A percentile compares a stretch with the other conserved stretches of the same genome.
These are phyloP conservation scores for Erebia aethiops DNA, from an alignment of 2,888 invertebrate species.

Conservation along the genomic window DNA sequence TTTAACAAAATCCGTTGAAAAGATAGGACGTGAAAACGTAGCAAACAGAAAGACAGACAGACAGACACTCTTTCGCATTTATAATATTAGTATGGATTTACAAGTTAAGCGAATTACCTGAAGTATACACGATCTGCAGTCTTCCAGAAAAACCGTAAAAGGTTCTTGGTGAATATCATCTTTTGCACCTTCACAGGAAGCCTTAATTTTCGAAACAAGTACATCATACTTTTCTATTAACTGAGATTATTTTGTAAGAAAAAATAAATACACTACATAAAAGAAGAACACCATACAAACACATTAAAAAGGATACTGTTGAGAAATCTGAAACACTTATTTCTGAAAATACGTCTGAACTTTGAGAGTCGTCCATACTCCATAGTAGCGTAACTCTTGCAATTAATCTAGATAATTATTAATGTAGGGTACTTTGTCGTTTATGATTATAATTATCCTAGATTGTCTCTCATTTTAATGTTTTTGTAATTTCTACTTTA, in stretches of 20 bases:
- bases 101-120: constrained; percentile 49
- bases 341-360: constrained; percentile 59
- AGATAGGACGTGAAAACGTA: too few relatives aligned
- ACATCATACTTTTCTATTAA: constrained; percentile 51
- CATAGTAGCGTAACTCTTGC: constrained; percentile 18
- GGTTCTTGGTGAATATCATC: constrained; percentile 47
- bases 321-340: constrained; percentile 44
- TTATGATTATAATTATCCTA: too few relatives aligned
- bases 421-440: too few relatives aligned
- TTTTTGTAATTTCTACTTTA: too few relatives aligned
- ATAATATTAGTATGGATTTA: too few relatives aligned
- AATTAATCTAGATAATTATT: too few relatives aligned
- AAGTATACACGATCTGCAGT: constrained; percentile 57
- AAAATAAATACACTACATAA: constrained; percentile 5
- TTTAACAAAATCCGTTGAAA: too few relatives aligned
- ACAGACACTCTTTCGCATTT: too few relatives aligned
- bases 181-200: constrained; percentile 39
- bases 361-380: constrained; percentile 51
- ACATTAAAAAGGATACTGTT: constrained; percentile 54
- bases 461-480: too few relatives aligned
- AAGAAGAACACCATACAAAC: constrained; percentile 2
- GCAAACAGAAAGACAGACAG: too few relatives aligned
- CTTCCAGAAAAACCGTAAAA: constrained; percentile 54
- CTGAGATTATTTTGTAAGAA: constrained; percentile 46
- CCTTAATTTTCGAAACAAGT: constrained; percentile 56